phyloP scores from a whole-genome alignment of 1,140 invertebrate species.

The Anastrepha obliqua region DNA sequence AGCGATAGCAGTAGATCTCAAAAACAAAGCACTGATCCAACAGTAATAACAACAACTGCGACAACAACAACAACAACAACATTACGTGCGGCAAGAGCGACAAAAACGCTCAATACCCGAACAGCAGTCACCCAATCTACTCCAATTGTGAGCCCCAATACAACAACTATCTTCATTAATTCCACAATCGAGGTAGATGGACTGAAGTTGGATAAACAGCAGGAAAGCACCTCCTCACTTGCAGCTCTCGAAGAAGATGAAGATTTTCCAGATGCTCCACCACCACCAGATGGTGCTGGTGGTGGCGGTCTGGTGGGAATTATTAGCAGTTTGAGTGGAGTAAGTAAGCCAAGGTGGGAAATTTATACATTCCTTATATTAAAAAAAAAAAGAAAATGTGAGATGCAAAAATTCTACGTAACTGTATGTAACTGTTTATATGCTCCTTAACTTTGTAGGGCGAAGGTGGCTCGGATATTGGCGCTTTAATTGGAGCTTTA shows the following conservation, averaged over 20 bases:
- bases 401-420: too few relatives aligned
- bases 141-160: background rate
- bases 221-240: constrained; percentile 39
- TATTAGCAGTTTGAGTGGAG: constrained; percentile 74
- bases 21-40: background rate
- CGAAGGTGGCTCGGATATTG: constrained; percentile 73
- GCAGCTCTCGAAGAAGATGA: background rate
- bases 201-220: constrained; percentile 60
- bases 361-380: background rate
- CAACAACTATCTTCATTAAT: background rate
- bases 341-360: constrained; percentile 63
- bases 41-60: background rate
- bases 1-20: background rate
- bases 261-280: constrained; percentile 10
- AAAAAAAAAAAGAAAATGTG: too few relatives aligned
- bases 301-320: constrained; percentile 75
- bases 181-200: background rate
- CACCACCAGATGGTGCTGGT: background rate
- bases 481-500: constrained; percentile 72
- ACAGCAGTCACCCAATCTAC: background rate
- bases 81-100: constrained; percentile 11
- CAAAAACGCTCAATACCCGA: background rate
- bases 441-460: constrained; percentile 61
- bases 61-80: constrained; percentile 8
- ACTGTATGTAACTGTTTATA: background rate